These are phyloP conservation scores for Amphimedon queenslandica DNA, from an alignment of 37 sponge, comb jelly and placozoan species.

Conservation along the genomic window DNA sequence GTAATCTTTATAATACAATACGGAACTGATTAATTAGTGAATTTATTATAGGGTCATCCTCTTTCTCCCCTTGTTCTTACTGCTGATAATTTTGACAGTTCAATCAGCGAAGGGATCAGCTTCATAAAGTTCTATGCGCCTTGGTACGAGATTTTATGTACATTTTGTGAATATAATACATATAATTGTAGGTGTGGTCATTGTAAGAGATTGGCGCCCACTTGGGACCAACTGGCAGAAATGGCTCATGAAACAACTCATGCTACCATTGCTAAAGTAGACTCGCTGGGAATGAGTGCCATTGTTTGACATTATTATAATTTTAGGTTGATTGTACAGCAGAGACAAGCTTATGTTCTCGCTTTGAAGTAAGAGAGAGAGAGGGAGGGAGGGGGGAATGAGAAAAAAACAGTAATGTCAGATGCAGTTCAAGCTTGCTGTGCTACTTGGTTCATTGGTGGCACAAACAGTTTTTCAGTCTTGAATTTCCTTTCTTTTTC, in stretches of 20 bases:
- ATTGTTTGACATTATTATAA: background rate
- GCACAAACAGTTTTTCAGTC: no score
- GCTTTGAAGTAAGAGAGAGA: background rate
- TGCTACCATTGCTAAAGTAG: slow-evolving; percentile 33
- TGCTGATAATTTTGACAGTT: slow-evolving; percentile 2
- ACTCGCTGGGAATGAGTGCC: background rate
- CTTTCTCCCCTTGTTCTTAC: slow-evolving; percentile 9
- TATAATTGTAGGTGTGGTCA: slow-evolving; percentile 51
- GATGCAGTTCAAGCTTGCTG: no score
- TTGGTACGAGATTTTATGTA: no score
- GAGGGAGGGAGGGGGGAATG: no score
- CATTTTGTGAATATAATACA: no score
- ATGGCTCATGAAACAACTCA: background rate
- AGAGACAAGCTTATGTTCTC: slow-evolving; percentile 16
- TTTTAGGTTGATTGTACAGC: slow-evolving; percentile 46
- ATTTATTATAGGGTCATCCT: background rate
- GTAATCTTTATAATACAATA: no score
- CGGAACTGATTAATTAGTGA: no score
- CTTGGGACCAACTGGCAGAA: slow-evolving; percentile 43
- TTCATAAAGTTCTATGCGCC: slow-evolving; percentile 47
- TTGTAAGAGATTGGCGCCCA: slow-evolving; percentile 38
- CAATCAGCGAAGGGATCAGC: background rate
- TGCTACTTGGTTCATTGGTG: no score
- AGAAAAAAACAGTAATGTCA: no score
- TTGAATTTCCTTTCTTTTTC: background rate